Evolutionary conservation across 2,113 vertebrate species (phyloP).

Genomic region (Perognathus longimembris): DNA sequence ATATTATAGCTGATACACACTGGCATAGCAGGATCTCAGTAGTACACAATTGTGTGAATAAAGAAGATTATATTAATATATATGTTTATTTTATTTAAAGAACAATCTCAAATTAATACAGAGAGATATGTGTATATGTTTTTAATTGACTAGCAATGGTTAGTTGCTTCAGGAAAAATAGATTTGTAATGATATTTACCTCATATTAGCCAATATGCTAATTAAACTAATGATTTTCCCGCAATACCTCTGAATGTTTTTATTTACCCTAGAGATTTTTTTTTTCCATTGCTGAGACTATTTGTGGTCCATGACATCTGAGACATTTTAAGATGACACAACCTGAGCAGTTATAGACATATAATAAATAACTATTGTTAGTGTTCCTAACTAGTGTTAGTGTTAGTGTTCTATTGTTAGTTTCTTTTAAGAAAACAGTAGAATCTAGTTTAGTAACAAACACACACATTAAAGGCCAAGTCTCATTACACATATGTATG

Average conservation of each 20-base stretch:
- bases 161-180: background rate
- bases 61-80: no score
- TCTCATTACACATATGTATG: background rate
- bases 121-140: no score
- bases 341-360: slow-evolving; percentile 7
- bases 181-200: background rate
- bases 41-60: no score
- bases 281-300: background rate
- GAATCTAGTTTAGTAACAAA: background rate
- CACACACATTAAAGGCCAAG: background rate
- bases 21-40: no score
- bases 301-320: background rate
- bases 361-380: background rate
- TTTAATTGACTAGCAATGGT: no score
- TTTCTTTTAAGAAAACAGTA: background rate
- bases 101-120: no score
- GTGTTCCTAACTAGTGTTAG: background rate
- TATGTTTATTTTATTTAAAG: no score
- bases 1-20: no score
- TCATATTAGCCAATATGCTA: background rate
- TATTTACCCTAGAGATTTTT: background rate
- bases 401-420: background rate
- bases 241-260: slow-evolving; percentile 2
- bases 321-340: slow-evolving; percentile 29
- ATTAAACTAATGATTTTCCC: background rate